phyloP scores from a whole-genome alignment of 1,140 invertebrate genomes.

The Zaprionus davidi region DNA sequence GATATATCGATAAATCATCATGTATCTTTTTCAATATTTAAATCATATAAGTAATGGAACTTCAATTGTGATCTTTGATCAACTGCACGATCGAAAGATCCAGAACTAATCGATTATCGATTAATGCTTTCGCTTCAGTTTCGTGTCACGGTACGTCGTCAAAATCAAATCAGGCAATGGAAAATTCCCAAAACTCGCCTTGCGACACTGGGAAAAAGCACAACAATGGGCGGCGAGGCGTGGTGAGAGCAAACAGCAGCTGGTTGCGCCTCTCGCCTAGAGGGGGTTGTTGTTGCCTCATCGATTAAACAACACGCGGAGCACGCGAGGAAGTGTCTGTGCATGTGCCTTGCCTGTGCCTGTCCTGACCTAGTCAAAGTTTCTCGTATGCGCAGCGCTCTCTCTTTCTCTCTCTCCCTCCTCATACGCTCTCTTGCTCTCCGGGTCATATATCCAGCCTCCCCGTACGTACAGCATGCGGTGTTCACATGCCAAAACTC shows the following conservation, averaged over 20 bases:
- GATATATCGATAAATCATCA: too few species aligned
- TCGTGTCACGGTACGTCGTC: not conserved
- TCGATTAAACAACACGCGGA: constrained; percentile 68
- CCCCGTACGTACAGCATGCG: not conserved
- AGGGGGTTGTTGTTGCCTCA: constrained; percentile 49
- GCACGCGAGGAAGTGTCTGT: constrained; percentile 7
- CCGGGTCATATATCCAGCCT: not conserved
- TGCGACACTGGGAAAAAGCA: constrained; percentile 1
- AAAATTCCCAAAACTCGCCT: constrained; percentile 64
- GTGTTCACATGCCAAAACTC: constrained; percentile 44
- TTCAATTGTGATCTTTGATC: not conserved
- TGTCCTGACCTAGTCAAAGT: constrained; percentile 73
- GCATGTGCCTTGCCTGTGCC: constrained; percentile 6
- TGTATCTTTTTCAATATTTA: not conserved
- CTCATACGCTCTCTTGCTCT: constrained; percentile 5
- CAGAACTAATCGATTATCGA: constrained; percentile 1
- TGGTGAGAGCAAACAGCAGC: constrained; percentile 11
- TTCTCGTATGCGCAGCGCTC: constrained; percentile 34
- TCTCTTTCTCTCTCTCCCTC: constrained; percentile 1
- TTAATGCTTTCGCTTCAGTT: not conserved
- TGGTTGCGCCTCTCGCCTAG: not conserved
- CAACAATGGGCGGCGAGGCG: not conserved
- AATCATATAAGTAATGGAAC: not conserved
- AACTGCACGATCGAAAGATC: not conserved
- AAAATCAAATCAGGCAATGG: constrained; percentile 52